phyloP scores from a whole-genome alignment of 2,888 invertebrate genomes.

The Rhynchonema sp. region DNA sequence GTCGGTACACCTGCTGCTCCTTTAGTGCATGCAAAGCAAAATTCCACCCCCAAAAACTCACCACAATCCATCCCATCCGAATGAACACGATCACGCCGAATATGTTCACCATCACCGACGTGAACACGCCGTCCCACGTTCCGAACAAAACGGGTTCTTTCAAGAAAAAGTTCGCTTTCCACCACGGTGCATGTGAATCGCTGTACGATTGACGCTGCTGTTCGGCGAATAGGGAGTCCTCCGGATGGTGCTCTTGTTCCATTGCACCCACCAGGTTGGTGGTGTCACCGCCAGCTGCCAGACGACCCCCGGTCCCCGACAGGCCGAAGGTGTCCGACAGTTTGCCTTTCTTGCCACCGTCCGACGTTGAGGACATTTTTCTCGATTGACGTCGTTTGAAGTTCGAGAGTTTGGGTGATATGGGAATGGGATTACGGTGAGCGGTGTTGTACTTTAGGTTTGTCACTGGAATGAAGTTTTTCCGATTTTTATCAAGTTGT shows the following conservation, averaged over 20 bases:
- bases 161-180: constrained; percentile 80
- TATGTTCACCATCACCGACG: constrained; percentile 86
- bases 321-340: neutral
- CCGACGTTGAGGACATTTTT: neutral
- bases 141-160: constrained; percentile 70
- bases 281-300: neutral
- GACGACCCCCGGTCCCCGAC: too few species aligned
- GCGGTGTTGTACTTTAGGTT: too few species aligned
- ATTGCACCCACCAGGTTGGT: neutral
- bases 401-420: too few species aligned
- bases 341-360: neutral
- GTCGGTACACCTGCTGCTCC: too few species aligned
- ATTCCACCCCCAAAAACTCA: neutral
- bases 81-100: constrained; percentile 93
- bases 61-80: constrained; percentile 85
- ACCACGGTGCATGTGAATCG: constrained; percentile 51
- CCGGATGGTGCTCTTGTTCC: neutral
- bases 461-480: too few species aligned
- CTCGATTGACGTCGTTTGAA: too few species aligned
- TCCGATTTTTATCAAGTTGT: too few species aligned
- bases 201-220: neutral
- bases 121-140: constrained; percentile 94
- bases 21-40: too few species aligned
- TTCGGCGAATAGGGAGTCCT: constrained; percentile 1
- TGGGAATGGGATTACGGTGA: too few species aligned